Evolutionary conservation across 2,797 vertebrate species (phyloP).

Genomic region (Peromyscus eremicus): DNA sequence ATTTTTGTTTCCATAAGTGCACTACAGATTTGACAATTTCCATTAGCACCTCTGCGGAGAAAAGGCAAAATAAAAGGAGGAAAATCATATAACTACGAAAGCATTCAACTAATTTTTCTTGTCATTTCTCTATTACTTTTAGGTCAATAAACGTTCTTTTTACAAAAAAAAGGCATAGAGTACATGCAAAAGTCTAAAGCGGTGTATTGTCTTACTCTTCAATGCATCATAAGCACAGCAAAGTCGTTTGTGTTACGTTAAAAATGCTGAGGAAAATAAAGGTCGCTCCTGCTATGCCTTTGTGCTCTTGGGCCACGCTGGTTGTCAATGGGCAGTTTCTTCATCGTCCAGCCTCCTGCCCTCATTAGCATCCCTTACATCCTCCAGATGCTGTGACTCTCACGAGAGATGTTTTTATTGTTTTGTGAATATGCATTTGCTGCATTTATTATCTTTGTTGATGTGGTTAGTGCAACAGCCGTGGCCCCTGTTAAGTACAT

Average conservation of each 20-base stretch:
- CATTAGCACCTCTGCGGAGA: constrained; percentile 55
- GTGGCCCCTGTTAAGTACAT: background rate
- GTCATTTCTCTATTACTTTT: constrained; percentile 62
- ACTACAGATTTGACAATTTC: constrained; percentile 49
- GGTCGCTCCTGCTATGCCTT: background rate
- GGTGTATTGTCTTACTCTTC: constrained; percentile 26
- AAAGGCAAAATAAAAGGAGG: constrained; percentile 72
- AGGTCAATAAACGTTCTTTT: constrained; percentile 59
- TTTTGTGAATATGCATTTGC: background rate
- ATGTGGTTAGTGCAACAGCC: background rate
- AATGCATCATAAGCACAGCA: constrained; percentile 3
- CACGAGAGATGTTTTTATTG: background rate
- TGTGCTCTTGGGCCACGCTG: background rate
- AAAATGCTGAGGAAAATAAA: background rate
- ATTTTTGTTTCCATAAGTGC: constrained; percentile 58
- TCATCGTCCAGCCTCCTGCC: background rate
- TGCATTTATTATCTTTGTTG: background rate
- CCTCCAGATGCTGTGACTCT: background rate
- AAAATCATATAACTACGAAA: constrained; percentile 62
- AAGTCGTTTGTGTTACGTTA: background rate
- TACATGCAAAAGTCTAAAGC: constrained; percentile 43
- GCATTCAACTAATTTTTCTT: constrained; percentile 56
- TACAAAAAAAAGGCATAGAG: constrained; percentile 14
- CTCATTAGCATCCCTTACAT: background rate
- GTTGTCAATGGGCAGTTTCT: background rate